phyloP scores from a whole-genome alignment of 2,113 vertebrate genomes.

The Datnioides undecimradiatus region DNA sequence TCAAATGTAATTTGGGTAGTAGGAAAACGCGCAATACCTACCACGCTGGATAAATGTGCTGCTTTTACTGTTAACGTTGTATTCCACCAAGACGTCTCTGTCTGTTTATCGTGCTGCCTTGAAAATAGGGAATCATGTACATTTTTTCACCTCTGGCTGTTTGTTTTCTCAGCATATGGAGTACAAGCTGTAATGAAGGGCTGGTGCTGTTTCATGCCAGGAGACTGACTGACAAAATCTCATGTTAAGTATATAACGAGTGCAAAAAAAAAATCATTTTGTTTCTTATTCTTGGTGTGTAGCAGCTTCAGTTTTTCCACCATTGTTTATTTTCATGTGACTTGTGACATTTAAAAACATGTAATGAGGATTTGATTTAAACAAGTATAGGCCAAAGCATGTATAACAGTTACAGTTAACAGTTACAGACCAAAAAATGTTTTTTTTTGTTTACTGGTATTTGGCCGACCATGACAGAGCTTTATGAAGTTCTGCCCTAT shows the following conservation, averaged over 20 bases:
- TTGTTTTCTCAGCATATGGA: slow-evolving; percentile 37
- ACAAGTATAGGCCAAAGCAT: not conserved
- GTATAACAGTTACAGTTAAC: too few species aligned
- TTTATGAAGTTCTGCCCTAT: slow-evolving; percentile 61
- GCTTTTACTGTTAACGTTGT: not conserved
- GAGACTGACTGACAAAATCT: slow-evolving; percentile 11
- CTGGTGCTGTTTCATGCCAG: not conserved
- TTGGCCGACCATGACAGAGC: slow-evolving; percentile 58
- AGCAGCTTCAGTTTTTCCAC: not conserved
- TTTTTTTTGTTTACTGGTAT: slow-evolving; percentile 60
- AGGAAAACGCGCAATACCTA: not conserved
- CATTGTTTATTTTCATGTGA: slow-evolving; percentile 7
- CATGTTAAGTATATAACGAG: slow-evolving; percentile 26
- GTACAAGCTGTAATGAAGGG: slow-evolving; percentile 21
- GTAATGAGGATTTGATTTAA: not conserved
- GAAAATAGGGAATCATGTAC: not conserved
- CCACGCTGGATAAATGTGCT: not conserved
- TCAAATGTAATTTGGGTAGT: slow-evolving; percentile 9
- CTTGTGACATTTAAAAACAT: not conserved
- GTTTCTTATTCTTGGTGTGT: not conserved
- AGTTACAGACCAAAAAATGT: not conserved
- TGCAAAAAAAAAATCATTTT: not conserved
- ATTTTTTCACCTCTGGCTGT: slow-evolving; percentile 16
- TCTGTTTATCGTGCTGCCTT: not conserved
- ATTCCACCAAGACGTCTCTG: not conserved